Percentiles rank a stretch among this genome's conserved stretches.
Evolutionary conservation across 2,113 vertebrate genomes (phyloP).

Genomic region (Platanista minor): DNA sequence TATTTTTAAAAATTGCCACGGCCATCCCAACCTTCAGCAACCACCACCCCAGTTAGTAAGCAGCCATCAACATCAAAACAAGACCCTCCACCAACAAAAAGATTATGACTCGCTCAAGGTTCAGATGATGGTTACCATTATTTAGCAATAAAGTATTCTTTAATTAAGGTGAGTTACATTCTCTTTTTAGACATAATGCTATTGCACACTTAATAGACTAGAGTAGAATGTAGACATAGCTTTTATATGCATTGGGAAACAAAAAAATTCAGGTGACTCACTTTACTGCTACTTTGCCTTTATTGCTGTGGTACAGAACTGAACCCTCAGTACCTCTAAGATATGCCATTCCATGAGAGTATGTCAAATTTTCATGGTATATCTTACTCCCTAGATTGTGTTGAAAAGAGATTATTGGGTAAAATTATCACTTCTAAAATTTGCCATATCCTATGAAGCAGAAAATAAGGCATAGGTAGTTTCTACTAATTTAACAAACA

Average conservation of each 20-base stretch:
- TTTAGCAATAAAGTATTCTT: not conserved
- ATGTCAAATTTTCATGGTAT: not conserved
- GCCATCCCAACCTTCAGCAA: not conserved
- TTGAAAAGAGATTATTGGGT: not conserved
- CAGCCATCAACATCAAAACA: not conserved
- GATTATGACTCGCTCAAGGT: not conserved
- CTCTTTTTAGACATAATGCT: not conserved
- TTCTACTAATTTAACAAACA: not conserved
- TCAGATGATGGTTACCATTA: not conserved
- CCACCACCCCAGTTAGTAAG: not conserved
- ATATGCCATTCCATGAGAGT: not conserved
- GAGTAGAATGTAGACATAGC: not conserved
- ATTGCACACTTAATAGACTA: not conserved
- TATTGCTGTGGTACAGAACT: not conserved
- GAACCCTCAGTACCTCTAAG: not conserved
- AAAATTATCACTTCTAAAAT: not conserved
- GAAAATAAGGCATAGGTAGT: not conserved
- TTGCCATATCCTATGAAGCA: not conserved
- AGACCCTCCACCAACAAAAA: not conserved
- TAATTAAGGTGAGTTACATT: not conserved
- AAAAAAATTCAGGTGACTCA: not conserved
- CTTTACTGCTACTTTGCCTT: not conserved
- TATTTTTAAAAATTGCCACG: not conserved
- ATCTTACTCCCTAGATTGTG: not conserved
- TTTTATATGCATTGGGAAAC: not conserved